Percentiles rank a stretch among this genome's conserved stretches.
These are phyloP conservation scores for Pandion haliaetus DNA, from an alignment of 2,113 vertebrate genomes.

Conservation along the genomic window DNA sequence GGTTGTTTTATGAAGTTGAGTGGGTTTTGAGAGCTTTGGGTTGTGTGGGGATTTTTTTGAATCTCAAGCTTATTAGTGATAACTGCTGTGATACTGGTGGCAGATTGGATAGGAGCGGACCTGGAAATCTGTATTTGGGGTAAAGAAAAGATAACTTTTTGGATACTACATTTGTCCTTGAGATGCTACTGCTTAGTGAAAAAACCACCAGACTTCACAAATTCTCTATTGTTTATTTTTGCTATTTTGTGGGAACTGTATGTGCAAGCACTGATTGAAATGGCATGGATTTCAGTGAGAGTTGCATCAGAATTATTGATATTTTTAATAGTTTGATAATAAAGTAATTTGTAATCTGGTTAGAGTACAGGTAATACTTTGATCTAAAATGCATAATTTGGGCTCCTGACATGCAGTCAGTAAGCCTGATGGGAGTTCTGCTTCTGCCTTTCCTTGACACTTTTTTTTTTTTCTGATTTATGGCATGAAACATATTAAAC, in stretches of 20 bases:
- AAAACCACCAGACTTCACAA: neutral
- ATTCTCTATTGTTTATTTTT: neutral
- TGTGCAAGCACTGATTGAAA: neutral
- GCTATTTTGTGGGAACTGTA: neutral
- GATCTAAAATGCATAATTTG: neutral
- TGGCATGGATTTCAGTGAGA: neutral
- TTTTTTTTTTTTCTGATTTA: neutral
- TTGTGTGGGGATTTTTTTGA: slow-evolving; percentile 20
- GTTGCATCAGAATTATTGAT: neutral
- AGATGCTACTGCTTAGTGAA: neutral
- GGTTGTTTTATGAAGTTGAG: neutral
- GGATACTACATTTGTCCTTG: neutral
- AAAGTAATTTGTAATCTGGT: neutral
- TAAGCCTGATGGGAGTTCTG: neutral
- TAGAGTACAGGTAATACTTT: neutral
- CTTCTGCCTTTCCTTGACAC: neutral
- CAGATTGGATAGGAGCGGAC: slow-evolving; percentile 3
- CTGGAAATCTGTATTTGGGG: neutral
- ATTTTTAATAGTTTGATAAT: neutral
- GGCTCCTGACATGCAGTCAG: neutral
- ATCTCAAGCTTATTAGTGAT: slow-evolving; percentile 9
- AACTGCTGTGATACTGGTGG: slow-evolving; percentile 36
- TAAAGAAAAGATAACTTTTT: slow-evolving; percentile 22
- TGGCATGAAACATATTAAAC: neutral
- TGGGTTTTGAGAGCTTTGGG: slow-evolving; percentile 4